Conservation (phyloP, 1,140 invertebrate species). For the Rhysida immarginata region DNA sequence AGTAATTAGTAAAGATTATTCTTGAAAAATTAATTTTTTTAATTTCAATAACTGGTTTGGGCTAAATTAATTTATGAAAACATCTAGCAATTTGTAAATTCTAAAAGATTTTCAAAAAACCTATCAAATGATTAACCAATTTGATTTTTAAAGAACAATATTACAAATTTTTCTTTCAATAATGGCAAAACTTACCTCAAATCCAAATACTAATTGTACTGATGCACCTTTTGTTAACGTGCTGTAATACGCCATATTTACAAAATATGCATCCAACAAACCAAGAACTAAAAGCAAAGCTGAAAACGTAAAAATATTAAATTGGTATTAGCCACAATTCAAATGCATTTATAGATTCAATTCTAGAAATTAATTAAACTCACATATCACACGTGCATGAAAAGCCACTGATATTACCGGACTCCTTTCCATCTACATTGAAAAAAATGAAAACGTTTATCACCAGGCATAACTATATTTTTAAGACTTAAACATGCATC, state of each 20-base stretch:
- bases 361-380: constrained; percentile 25
- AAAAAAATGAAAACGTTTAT: constrained; percentile 17
- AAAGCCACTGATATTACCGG: constrained; percentile 92
- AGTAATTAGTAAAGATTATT: too few species aligned
- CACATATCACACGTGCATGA: constrained; percentile 76
- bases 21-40: too few species aligned
- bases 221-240: constrained; percentile 90
- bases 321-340: background rate
- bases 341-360: background rate
- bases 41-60: too few species aligned
- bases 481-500: too few species aligned
- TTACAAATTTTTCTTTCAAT: background rate
- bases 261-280: constrained; percentile 70
- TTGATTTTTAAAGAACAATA: background rate
- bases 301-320: constrained; percentile 24
- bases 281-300: constrained; percentile 62
- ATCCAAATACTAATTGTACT: constrained; percentile 96
- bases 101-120: too few species aligned
- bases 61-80: too few species aligned
- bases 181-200: constrained; percentile 46
- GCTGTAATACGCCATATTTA: constrained; percentile 85
- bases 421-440: constrained; percentile 89
- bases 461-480: too few species aligned
- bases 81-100: too few species aligned
- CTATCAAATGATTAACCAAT: too few species aligned